Base-by-base conservation (phyloP, 2,113 vertebrate species). In the Tragulus kanchil region DNA sequence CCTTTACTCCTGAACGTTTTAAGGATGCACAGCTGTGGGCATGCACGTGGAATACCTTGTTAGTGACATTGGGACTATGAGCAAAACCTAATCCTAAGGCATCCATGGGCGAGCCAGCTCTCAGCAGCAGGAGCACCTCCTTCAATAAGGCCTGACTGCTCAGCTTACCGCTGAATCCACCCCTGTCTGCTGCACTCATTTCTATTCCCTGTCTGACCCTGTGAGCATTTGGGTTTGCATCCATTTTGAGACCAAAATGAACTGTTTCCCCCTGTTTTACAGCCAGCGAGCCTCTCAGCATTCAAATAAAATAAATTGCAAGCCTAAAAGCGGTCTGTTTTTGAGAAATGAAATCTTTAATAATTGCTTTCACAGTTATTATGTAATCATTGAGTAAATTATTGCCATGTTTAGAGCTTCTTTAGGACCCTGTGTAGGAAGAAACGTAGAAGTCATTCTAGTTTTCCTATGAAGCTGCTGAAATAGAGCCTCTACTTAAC, bases 221-320 rank as follows among this genome's bases (percentile, higher is more conserved):
- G 8, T 5, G n/a, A 97, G 45, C 14, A 25, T 87, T 92, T 36
- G 59, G 42, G 42, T 77, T 77, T 78, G 8, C n/a, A 71, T 82
- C 28, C 54, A 81, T 71, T 50, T 89, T 94, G 45, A 95, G 67
- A 96, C 28, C 31, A 26, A 89, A 71, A 56, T 81, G 26, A 96
- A 94, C 58, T 94, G 42, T 48, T 90, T 92, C 92, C 84, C 19
- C 92, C 54, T 88, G 54, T 90, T 96, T 96, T 87, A 31, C 11
- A 97, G 89, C 48, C 84, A 97, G 90, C 14, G 89, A 54, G 95
- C 95, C 62, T 93, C 79, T 91, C 52, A 86, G 83, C 84, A 85
- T 92, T 95, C 93, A 95, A 95, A 96, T 96, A 97, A 97, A 98
- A 94, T 94, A 95, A 97, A 96, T 93, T 77, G 86, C 48, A 56